phyloP scores from a whole-genome alignment of 2,113 vertebrate species.

The Numida meleagris region DNA sequence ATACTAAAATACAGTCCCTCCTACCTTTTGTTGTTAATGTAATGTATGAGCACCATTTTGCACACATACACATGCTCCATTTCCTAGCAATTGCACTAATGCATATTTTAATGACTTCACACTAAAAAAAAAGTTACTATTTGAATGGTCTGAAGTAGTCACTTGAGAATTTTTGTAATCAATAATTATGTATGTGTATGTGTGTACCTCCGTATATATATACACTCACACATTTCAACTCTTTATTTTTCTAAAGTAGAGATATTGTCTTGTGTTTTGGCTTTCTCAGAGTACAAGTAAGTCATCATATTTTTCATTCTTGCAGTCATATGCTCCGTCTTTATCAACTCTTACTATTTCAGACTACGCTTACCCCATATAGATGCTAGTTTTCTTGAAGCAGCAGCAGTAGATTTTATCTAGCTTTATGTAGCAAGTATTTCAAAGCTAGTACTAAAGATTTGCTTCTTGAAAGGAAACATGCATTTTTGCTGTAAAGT shows the following conservation, averaged over 20 bases:
- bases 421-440: neutral
- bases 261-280: neutral
- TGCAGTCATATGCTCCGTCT: neutral
- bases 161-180: neutral
- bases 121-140: neutral
- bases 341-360: neutral
- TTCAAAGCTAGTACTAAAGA: neutral
- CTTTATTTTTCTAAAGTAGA: neutral
- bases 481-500: neutral
- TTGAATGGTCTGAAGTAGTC: neutral
- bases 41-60: conserved; percentile 15
- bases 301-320: neutral
- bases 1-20: conserved; percentile 51
- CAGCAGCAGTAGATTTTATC: neutral
- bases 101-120: conserved; percentile 45
- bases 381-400: neutral
- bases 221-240: neutral
- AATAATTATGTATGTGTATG: neutral
- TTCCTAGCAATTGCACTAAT: conserved; percentile 31
- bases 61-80: neutral
- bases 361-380: neutral
- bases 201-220: neutral
- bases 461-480: neutral
- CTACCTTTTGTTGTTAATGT: conserved; percentile 28
- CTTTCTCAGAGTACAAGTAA: neutral